These are phyloP conservation scores for Murina feae DNA, from an alignment of 2,113 vertebrate genomes.

Conservation along the genomic window DNA sequence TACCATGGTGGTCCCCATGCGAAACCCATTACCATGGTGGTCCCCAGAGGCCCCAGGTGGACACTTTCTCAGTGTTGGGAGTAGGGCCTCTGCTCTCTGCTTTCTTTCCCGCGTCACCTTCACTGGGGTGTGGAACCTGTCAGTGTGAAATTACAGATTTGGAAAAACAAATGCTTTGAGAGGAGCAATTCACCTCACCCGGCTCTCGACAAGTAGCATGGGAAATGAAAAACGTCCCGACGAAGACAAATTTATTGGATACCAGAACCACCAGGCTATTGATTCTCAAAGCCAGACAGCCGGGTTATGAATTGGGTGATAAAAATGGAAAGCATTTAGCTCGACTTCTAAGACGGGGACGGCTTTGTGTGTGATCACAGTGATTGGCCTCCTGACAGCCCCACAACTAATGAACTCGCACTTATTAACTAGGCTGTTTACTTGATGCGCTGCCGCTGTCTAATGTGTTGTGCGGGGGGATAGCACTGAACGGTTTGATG, in stretches of 20 bases:
- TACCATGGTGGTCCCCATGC: not conserved
- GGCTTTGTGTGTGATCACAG: constrained; percentile 65
- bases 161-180: constrained; percentile 45
- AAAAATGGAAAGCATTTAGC: constrained; percentile 72
- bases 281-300: constrained; percentile 68
- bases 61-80: not conserved
- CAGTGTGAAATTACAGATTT: constrained; percentile 70
- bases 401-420: constrained; percentile 61
- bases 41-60: not conserved
- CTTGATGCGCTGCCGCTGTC: constrained; percentile 27
- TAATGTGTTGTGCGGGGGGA: constrained; percentile 1
- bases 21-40: not conserved
- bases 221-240: constrained; percentile 67
- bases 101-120: constrained; percentile 37
- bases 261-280: constrained; percentile 73
- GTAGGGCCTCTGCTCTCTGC: not conserved
- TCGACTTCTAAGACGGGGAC: constrained; percentile 62
- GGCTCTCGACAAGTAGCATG: constrained; percentile 42
- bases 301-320: constrained; percentile 70
- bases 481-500: not conserved
- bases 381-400: constrained; percentile 51
- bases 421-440: constrained; percentile 55
- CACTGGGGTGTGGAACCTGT: constrained; percentile 37
- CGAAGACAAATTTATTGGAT: constrained; percentile 71
- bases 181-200: constrained; percentile 66